Percentiles rank a stretch among this genome's conserved stretches.
Conservation (phyloP, 2,113 vertebrate genomes). For the Esox niger region DNA sequence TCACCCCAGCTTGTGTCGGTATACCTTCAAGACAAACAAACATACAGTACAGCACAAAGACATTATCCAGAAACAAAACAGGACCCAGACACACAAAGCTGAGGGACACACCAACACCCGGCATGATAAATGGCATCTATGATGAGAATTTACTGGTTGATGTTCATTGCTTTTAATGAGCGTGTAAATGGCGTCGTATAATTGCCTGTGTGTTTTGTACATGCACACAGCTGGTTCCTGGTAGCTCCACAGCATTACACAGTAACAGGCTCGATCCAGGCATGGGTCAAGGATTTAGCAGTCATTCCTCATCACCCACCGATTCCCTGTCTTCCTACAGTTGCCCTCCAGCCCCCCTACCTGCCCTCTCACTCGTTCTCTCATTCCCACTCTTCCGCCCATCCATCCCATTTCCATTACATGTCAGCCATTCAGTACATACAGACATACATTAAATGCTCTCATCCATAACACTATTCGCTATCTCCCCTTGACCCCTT, state of each 20-base stretch:
- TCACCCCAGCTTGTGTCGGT: too few relatives aligned
- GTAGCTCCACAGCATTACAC: not conserved
- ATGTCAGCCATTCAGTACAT: not conserved
- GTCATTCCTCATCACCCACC: not conserved
- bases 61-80: not conserved
- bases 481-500: slow-evolving; percentile 11
- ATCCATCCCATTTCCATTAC: too few relatives aligned
- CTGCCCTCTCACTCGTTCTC: slow-evolving; percentile 10
- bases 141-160: not conserved
- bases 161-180: slow-evolving; percentile 1
- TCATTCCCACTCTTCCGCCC: not conserved
- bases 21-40: not conserved
- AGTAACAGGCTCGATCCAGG: slow-evolving; percentile 1
- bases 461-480: slow-evolving; percentile 11
- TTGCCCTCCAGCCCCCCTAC: too few relatives aligned
- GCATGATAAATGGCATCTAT: not conserved
- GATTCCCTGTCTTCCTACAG: not conserved
- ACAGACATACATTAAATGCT: not conserved
- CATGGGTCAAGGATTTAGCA: too few relatives aligned
- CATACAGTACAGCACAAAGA: not conserved
- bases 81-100: not conserved
- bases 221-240: not conserved
- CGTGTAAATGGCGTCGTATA: not conserved
- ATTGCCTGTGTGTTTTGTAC: not conserved
- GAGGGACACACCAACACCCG: not conserved